These are phyloP conservation scores for Eriocheir sinensis DNA, from an alignment of 1,140 invertebrate species.

Conservation along the genomic window DNA sequence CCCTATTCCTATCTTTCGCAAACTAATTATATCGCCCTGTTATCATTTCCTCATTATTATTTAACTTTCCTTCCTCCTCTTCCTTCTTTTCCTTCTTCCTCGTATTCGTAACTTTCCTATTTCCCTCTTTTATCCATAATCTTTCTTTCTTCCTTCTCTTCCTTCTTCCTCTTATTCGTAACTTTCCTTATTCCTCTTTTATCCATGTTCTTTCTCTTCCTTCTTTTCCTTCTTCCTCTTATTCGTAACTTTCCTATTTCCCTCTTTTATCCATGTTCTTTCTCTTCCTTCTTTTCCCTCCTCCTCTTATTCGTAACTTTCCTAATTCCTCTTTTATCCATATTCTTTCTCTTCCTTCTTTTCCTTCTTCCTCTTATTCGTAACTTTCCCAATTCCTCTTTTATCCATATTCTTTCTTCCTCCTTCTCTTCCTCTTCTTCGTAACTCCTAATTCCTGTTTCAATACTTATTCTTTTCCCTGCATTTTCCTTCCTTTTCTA, in stretches of 20 bases:
- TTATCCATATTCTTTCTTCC: background rate
- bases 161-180: background rate
- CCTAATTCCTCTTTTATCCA: background rate
- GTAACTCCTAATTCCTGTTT: background rate
- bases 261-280: background rate
- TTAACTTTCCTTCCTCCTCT: no score
- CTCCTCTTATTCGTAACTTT: background rate
- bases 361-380: background rate
- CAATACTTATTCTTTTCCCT: no score
- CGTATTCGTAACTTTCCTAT: background rate
- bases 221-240: no score
- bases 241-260: background rate
- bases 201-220: no score
- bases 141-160: conserved; percentile 10
- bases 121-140: background rate
- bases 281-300: background rate
- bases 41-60: no score
- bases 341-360: background rate
- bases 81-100: no score
- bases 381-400: background rate
- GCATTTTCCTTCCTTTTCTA: background rate
- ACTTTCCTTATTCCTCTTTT: no score
- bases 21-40: no score
- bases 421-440: background rate
- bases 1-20: no score